These are phyloP conservation scores for Scolanthus callimorphus DNA, from an alignment of 92 coral and sea anemone species.

Conservation along the genomic window DNA sequence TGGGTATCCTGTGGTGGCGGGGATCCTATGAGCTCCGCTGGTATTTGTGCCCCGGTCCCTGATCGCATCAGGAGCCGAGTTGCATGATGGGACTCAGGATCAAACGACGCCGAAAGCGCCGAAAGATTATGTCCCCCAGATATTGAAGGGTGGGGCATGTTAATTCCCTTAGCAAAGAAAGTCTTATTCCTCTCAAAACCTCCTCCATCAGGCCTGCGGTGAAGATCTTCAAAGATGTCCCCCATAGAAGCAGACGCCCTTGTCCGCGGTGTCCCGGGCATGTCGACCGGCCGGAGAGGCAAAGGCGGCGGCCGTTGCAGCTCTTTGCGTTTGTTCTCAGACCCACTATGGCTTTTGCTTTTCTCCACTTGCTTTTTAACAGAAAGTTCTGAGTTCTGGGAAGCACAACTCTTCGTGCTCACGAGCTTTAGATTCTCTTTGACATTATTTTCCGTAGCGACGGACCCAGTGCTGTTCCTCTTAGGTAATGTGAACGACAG, in stretches of 20 bases:
- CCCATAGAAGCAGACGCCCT: conserved; percentile 37
- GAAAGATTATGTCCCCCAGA: conserved; percentile 3
- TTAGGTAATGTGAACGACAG: conserved; percentile 30
- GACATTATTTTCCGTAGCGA: conserved; percentile 10
- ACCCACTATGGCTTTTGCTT: conserved; percentile 25
- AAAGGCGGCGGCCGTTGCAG: conserved; percentile 45
- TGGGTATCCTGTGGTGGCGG: not conserved
- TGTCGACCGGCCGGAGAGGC: conserved; percentile 36
- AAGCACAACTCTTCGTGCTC: too few species aligned
- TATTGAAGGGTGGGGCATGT: not conserved
- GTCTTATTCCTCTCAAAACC: conserved; percentile 13
- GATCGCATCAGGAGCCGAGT: conserved; percentile 22
- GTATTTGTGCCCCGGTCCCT: conserved; percentile 12
- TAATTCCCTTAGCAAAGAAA: conserved; percentile 36
- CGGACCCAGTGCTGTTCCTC: conserved; percentile 45
- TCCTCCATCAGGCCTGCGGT: conserved; percentile 28
- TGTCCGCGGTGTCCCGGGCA: conserved; percentile 18
- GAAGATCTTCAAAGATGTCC: conserved; percentile 42
- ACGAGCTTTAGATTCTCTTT: too few species aligned
- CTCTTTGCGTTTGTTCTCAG: not conserved
- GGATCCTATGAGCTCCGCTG: not conserved
- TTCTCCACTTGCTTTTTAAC: conserved; percentile 14
- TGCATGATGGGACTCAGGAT: conserved; percentile 22
- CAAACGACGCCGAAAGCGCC: not conserved
- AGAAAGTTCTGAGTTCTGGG: not conserved